Percentiles rank a stretch among this genome's conserved stretches.
Evolutionary conservation across 2,797 vertebrate species (phyloP).

Genomic region (Lutjanus argentimaculatus): DNA sequence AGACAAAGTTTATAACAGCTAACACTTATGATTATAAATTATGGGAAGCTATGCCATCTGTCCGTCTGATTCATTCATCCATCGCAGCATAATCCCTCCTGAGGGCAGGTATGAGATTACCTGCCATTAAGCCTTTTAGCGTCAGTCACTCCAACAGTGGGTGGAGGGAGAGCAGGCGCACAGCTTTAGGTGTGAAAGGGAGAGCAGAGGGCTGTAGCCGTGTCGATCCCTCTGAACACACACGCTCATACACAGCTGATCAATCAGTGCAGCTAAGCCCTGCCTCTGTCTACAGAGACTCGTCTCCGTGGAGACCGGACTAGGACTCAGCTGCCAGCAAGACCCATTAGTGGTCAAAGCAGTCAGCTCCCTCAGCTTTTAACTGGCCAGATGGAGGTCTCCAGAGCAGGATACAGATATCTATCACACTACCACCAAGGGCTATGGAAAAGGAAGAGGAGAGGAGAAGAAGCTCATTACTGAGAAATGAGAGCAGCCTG

Average conservation of each 20-base stretch:
- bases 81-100: conserved; percentile 50
- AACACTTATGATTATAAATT: conserved; percentile 16
- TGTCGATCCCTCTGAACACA: conserved; percentile 12
- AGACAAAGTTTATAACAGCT: background rate
- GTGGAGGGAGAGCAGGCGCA: conserved; percentile 14
- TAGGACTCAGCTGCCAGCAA: conserved; percentile 69
- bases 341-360: conserved; percentile 78
- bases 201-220: conserved; percentile 26
- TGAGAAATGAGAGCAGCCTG: conserved; percentile 25
- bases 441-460: background rate
- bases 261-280: conserved; percentile 51
- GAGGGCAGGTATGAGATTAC: conserved; percentile 52
- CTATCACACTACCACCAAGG: conserved; percentile 30
- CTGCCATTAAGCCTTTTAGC: conserved; percentile 56
- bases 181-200: conserved; percentile 29
- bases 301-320: conserved; percentile 80
- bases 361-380: conserved; percentile 59
- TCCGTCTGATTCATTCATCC: conserved; percentile 35
- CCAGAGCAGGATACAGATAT: conserved; percentile 54
- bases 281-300: conserved; percentile 60
- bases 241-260: conserved; percentile 51
- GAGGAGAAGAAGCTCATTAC: conserved; percentile 3
- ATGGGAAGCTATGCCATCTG: conserved; percentile 27
- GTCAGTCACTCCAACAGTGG: conserved; percentile 34
- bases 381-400: conserved; percentile 70